phyloP scores from a whole-genome alignment of 2,113 vertebrate species.

The Catharus minimus region DNA sequence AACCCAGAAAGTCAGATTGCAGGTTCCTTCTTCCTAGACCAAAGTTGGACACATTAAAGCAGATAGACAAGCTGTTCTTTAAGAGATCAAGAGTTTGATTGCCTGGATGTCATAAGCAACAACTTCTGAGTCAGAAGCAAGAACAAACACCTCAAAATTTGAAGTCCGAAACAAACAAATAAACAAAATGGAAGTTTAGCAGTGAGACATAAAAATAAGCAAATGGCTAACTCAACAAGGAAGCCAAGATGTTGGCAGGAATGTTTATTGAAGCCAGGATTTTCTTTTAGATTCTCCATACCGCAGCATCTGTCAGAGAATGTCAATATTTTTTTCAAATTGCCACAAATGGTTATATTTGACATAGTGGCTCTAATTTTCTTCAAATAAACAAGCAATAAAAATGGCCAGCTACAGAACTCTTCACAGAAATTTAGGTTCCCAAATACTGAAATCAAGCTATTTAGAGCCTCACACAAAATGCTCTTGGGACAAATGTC shows the following conservation, averaged over 20 bases:
- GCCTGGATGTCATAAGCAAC: neutral
- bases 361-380: neutral
- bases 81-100: neutral
- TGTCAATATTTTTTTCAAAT: neutral
- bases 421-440: neutral
- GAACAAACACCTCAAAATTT: neutral
- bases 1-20: accelerated
- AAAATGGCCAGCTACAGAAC: neutral
- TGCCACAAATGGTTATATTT: neutral
- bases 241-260: neutral
- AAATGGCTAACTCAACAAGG: neutral
- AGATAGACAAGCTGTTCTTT: neutral
- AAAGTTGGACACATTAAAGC: neutral
- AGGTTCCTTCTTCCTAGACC: neutral
- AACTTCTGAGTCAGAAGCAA: neutral
- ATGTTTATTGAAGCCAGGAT: neutral
- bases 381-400: neutral
- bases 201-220: neutral
- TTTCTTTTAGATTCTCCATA: neutral
- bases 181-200: neutral
- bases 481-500: neutral
- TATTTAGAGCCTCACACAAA: neutral
- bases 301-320: neutral
- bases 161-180: neutral
- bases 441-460: neutral